A percentile compares a stretch with the other conserved stretches of the same genome.
These are phyloP conservation scores for Myoxocephalus aenaeus DNA, from an alignment of 2,797 vertebrate genomes.

Conservation along the genomic window DNA sequence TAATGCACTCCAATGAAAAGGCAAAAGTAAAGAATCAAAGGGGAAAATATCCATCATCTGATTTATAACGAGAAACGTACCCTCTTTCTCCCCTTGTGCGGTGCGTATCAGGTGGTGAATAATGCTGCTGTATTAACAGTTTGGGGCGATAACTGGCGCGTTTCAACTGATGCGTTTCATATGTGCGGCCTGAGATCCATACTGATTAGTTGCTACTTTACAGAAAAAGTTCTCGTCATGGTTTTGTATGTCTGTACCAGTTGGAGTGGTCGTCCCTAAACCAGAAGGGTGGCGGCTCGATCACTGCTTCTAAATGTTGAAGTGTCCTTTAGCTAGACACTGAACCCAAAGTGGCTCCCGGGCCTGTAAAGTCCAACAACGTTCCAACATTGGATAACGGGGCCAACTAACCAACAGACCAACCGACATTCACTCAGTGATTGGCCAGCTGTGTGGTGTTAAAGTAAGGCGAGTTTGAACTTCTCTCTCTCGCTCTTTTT, in stretches of 20 bases:
- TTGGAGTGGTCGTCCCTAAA: neutral
- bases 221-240: conserved; percentile 17
- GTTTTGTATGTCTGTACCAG: conserved; percentile 7
- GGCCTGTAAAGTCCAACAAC: no score
- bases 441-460: neutral
- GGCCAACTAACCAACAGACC: neutral
- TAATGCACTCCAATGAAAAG: conserved; percentile 55
- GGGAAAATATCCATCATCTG: conserved; percentile 57
- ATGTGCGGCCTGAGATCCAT: conserved; percentile 54
- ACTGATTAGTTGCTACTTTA: conserved; percentile 47
- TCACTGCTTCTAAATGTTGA: neutral
- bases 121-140: conserved; percentile 48
- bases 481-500: neutral
- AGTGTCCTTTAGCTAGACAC: neutral
- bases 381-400: neutral
- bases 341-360: neutral
- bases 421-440: neutral
- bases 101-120: conserved; percentile 25
- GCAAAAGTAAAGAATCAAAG: conserved; percentile 50
- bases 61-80: conserved; percentile 47
- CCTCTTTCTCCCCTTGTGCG: conserved; percentile 32
- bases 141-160: conserved; percentile 56
- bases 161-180: conserved; percentile 58
- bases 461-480: neutral
- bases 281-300: neutral